Evolutionary conservation across 1,140 invertebrate genomes (phyloP), one percentile per base, ranked within the genome.

Genomic region (Condylostylus longicornis): DNA sequence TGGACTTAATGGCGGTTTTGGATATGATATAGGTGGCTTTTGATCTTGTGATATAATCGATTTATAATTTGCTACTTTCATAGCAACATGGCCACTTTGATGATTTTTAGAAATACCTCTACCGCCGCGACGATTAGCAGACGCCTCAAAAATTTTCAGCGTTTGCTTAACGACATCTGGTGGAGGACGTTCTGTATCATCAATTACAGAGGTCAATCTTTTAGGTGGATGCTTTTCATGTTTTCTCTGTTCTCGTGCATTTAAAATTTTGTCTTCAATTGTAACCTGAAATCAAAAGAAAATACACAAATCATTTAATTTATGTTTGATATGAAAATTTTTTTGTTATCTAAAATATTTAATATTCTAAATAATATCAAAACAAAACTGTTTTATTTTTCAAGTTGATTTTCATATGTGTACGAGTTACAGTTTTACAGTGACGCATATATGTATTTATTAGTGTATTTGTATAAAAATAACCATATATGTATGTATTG

Each of bases 111-210:
- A 47, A 3, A 47, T 36, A 1, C 38, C 20, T 5, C 53, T 57
- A 29, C 60, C 61, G 17, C 64, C 64, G 3, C 70, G 57, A 0
- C 67, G 58, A 46, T 69, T 64, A n/a, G 75, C 67, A 5, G 72
- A 67, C 19, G 71, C 69, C 56, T 90, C 85, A 60, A 90, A 90
- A 49, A 86, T 78, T 47, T 77, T 73, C 42, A 85, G 70, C 1
- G 80, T 79, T 30, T 82, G 80, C 49, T 82, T 83, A 25, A 89
- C 84, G 31, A 85, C 71, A 68, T 88, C 84, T 1, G 79, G 76
- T 3, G 82, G 82, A 2, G 85, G 85, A 14, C 85, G 68, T 44
- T 88, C 84, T 0, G 74, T 76, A 28, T 84, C 80, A 39, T 75
- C 75, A 37, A 82, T 66, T n/a, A 82, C 61, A 2, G 77, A 77